Percentiles rank a stretch among this genome's conserved stretches.
Conservation (phyloP, 2,888 invertebrate species). For the Ectropis crepuscularia region DNA sequence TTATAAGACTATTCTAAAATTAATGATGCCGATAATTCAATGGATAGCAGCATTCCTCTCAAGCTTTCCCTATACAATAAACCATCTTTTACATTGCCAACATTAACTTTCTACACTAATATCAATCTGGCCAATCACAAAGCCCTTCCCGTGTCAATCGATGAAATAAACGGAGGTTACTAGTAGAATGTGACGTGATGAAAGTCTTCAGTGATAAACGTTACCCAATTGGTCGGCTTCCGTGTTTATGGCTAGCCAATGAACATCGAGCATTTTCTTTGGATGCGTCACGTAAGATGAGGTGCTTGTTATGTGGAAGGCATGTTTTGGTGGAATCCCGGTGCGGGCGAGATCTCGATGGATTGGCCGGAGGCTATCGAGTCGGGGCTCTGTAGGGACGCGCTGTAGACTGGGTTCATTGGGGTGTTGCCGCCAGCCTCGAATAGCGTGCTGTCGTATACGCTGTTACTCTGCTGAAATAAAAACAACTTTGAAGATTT, state of each 20-base stretch:
- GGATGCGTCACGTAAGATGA: conserved; percentile 25
- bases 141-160: not conserved
- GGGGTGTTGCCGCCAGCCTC: conserved; percentile 87
- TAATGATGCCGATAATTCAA: conserved; percentile 44
- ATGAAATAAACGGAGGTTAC: not conserved
- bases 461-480: conserved; percentile 87
- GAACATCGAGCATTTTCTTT: conserved; percentile 43
- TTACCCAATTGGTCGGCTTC: conserved; percentile 6
- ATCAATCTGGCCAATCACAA: not conserved
- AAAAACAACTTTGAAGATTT: not conserved
- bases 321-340: conserved; percentile 53
- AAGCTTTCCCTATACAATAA: conserved; percentile 12
- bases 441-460: conserved; percentile 90
- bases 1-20: conserved; percentile 45
- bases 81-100: not conserved
- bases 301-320: conserved; percentile 71
- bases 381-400: conserved; percentile 89
- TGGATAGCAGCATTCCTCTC: conserved; percentile 18
- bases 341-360: conserved; percentile 63
- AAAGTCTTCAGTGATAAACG: not conserved
- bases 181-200: conserved; percentile 8
- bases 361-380: conserved; percentile 86
- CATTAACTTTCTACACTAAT: conserved; percentile 3
- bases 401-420: conserved; percentile 88
- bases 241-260: conserved; percentile 33